A percentile compares a stretch with the other conserved stretches of the same genome.
Conservation (phyloP, 2,797 vertebrate species). For the Etheostoma perlongum region DNA sequence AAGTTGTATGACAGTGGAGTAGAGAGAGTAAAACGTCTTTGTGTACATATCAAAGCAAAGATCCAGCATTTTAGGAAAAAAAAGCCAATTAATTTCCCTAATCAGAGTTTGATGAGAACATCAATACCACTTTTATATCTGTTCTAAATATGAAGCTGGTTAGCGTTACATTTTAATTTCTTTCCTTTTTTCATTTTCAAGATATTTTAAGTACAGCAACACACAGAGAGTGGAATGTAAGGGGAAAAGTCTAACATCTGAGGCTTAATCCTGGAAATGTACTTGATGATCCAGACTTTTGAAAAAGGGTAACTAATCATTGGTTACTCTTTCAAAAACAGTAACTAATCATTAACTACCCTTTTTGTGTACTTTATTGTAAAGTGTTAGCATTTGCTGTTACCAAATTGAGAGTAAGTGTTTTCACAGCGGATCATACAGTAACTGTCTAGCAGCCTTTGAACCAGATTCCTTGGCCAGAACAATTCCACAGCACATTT, state of each 20-base stretch:
- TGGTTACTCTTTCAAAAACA: no score
- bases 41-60: background rate
- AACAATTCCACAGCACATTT: conserved; percentile 24
- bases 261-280: no score
- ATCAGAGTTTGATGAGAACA: background rate
- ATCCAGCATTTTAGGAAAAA: background rate
- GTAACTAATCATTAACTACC: no score
- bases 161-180: no score
- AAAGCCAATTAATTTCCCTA: background rate
- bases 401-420: conserved; percentile 17
- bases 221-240: no score
- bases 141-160: no score
- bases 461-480: conserved; percentile 14
- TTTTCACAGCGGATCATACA: conserved; percentile 22
- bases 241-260: no score
- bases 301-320: no score
- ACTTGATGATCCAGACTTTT: no score
- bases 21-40: background rate
- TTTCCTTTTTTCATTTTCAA: no score
- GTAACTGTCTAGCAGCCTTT: conserved; percentile 5
- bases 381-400: background rate
- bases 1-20: background rate
- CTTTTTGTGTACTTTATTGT: no score
- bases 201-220: no score
- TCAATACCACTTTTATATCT: background rate